Percentiles rank a stretch among this genome's conserved stretches.
Conservation (phyloP, 2,888 invertebrate genomes). For the Thereva nobilitata region DNA sequence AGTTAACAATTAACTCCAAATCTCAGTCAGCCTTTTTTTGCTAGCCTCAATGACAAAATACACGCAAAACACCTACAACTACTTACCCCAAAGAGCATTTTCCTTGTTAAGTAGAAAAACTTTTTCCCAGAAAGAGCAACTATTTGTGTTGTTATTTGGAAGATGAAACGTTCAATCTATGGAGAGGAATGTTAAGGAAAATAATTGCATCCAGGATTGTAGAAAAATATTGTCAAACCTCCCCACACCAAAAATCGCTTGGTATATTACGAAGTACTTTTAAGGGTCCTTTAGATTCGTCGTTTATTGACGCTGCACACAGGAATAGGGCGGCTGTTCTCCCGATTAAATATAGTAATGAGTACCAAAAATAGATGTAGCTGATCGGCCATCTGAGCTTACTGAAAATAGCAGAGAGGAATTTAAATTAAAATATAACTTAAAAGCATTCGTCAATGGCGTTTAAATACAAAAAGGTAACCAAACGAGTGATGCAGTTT, state of each 20-base stretch:
- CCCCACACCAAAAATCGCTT: slow-evolving; percentile 52
- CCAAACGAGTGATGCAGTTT: no score
- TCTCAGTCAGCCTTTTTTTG: no score
- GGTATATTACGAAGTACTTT: slow-evolving; percentile 58
- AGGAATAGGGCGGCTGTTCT: slow-evolving; percentile 62
- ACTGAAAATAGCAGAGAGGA: slow-evolving; percentile 42
- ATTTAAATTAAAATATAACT: not conserved
- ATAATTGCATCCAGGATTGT: not conserved
- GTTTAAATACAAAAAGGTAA: no score
- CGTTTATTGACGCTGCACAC: slow-evolving; percentile 62
- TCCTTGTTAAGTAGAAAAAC: slow-evolving; percentile 64
- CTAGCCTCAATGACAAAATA: slow-evolving; percentile 41
- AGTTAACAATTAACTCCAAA: not conserved
- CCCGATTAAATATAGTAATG: slow-evolving; percentile 61
- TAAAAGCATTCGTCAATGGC: not conserved
- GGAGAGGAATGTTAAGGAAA: not conserved
- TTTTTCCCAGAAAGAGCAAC: slow-evolving; percentile 66
- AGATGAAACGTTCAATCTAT: slow-evolving; percentile 64
- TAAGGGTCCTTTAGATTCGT: slow-evolving; percentile 62
- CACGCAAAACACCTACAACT: slow-evolving; percentile 11
- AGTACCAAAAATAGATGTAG: slow-evolving; percentile 63
- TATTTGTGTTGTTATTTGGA: slow-evolving; percentile 63
- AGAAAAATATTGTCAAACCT: slow-evolving; percentile 47
- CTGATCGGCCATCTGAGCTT: slow-evolving; percentile 57
- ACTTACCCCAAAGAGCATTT: slow-evolving; percentile 64